Base-by-base conservation (phyloP, 1,140 invertebrate species). In the Zaprionus davidi region DNA sequence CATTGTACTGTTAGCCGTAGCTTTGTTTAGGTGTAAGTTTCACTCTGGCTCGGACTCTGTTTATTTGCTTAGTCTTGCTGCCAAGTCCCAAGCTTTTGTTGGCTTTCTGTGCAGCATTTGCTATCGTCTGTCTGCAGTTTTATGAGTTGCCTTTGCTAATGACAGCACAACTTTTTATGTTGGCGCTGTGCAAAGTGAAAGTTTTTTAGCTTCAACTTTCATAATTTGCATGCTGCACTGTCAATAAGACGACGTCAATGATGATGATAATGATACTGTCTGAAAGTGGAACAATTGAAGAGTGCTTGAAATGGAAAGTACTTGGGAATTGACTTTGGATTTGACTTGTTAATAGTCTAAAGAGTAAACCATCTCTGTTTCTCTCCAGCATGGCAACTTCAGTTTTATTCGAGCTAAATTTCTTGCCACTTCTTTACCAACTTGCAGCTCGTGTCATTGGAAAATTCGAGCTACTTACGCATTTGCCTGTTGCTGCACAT, bases 41-140 rank as follows among this genome's bases (percentile, higher is more conserved):
- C 49, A 55, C 63, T 74, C 28, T 71, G 69, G 67, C 67, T 59
- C 24, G 31, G 38, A 17, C 41, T 46, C 75, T 60, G 74, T 70
- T 65, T 77, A 63, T 71, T 73, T 84, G 69, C 60, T 73, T 76
- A 62, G 64, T 76, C 70, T 67, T 77, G 24, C 20, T 51, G 46
- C 12, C 17, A 24, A 51, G 20, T 24, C 20, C 5, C 22, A 22
- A 20, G 20, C 46, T 24, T 51, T 51, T 11, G 46, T 5, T 15
- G 15, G 38, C 2, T 41, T 41, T 41, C 4, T 11, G 9, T 34
- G 9, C n/a, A 17, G 51, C n/a, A 49, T 53, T 64, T 58, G 11
- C 24, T 24, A 7, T 57, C 11, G 7, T 57, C 11, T 51, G 31
- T 70, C 59, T 70, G 34, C 20, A 46, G 24, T 73, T 69, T 74